These are phyloP conservation scores for Sialia sialis DNA, from an alignment of 2,113 vertebrate genomes.

Conservation along the genomic window DNA sequence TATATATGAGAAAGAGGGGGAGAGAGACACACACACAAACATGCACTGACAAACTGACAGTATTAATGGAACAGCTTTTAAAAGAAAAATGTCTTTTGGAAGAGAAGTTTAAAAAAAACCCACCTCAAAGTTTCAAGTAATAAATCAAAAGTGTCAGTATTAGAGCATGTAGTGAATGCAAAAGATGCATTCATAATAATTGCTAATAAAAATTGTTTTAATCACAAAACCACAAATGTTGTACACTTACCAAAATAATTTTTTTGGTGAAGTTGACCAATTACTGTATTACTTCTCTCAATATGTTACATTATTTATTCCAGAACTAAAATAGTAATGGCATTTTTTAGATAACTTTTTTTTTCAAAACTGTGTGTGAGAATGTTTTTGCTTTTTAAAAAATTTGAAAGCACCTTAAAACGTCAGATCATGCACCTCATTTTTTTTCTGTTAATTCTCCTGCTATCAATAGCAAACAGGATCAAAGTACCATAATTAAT, in stretches of 20 bases:
- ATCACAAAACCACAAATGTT: neutral
- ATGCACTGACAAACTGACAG: neutral
- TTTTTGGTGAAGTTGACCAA: neutral
- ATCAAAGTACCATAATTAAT: neutral
- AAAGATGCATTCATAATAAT: conserved; percentile 17
- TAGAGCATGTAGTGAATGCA: neutral
- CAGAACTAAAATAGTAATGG: neutral
- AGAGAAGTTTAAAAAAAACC: neutral
- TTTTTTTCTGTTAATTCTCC: neutral
- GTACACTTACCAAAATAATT: neutral
- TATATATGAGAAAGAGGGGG: too few species aligned
- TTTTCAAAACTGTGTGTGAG: neutral
- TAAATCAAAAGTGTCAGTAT: neutral
- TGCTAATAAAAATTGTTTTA: neutral
- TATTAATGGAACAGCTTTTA: neutral
- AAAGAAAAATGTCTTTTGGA: neutral
- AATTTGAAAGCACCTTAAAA: neutral
- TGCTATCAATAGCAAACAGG: neutral
- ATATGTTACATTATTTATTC: neutral
- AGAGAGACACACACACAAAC: too few species aligned
- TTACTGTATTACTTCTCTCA: neutral
- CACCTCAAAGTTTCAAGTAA: neutral
- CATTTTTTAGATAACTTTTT: neutral
- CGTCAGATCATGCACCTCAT: neutral
- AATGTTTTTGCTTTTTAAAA: neutral